Conservation (phyloP, 2,888 invertebrate species). For the Oxytorus armatus region DNA sequence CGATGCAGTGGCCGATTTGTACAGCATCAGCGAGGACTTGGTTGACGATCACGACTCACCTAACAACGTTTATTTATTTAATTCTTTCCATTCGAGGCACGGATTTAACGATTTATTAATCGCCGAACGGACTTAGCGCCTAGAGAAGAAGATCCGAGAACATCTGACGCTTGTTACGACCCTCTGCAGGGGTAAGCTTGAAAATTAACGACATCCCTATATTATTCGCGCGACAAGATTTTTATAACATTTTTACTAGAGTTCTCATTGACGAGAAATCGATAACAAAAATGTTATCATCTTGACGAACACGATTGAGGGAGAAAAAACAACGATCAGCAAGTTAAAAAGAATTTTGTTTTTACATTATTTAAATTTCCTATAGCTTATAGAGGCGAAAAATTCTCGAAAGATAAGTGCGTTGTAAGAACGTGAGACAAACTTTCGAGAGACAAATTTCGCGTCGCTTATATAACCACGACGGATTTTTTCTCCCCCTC, state of each 20-base stretch:
- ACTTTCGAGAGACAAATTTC: slow-evolving; percentile 42
- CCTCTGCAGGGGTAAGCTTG: slow-evolving; percentile 66
- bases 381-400: no score
- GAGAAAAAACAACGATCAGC: not conserved
- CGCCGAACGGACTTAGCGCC: slow-evolving; percentile 19
- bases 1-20: slow-evolving; percentile 72
- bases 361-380: not conserved
- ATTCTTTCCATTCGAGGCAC: not conserved
- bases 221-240: not conserved
- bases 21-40: slow-evolving; percentile 57
- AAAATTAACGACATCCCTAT: not conserved
- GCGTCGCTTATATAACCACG: slow-evolving; percentile 21
- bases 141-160: slow-evolving; percentile 3
- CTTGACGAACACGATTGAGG: no score
- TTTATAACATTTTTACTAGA: not conserved
- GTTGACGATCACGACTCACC: slow-evolving; percentile 39
- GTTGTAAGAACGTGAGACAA: not conserved
- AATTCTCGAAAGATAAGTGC: not conserved
- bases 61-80: slow-evolving; percentile 6
- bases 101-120: not conserved
- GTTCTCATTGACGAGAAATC: not conserved
- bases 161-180: slow-evolving; percentile 38
- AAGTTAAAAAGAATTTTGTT: no score
- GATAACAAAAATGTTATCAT: not conserved
- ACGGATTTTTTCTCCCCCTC: slow-evolving; percentile 36